A percentile compares a stretch with the other conserved stretches of the same genome.
These are phyloP conservation scores for Ridgeia piscesae DNA, from an alignment of 1,140 invertebrate species.

Conservation along the genomic window DNA sequence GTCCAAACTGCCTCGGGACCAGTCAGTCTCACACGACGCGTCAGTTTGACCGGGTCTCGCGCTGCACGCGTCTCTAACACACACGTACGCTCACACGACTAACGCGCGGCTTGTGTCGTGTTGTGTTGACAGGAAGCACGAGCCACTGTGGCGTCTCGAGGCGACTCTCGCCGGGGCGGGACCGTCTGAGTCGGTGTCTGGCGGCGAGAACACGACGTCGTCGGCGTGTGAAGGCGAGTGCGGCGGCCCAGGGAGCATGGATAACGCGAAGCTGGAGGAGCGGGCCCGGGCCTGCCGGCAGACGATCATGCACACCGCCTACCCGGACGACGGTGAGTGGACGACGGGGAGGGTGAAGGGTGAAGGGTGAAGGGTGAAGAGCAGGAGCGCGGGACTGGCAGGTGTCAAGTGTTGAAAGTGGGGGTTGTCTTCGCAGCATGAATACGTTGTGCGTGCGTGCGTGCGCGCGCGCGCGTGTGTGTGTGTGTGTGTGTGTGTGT, in stretches of 20 bases:
- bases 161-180: background rate
- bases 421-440: background rate
- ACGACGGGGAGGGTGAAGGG: background rate
- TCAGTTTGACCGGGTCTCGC: background rate
- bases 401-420: no score
- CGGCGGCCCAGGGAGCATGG: background rate
- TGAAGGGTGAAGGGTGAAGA: no score
- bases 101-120: background rate
- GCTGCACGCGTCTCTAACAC: background rate
- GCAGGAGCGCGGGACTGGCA: no score
- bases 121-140: background rate
- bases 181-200: background rate
- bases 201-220: background rate
- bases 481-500: slow-evolving; percentile 6
- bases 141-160: background rate
- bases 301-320: background rate
- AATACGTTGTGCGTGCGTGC: slow-evolving; percentile 7
- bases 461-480: background rate
- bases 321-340: background rate
- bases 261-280: background rate
- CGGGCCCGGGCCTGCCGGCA: background rate
- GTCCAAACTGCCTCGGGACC: background rate
- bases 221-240: background rate
- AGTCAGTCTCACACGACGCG: background rate
- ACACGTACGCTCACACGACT: background rate